Evolutionary conservation across 2,888 invertebrate genomes (phyloP), one percentile per base, ranked within the genome.

Genomic region (Rhingia rostrata): DNA sequence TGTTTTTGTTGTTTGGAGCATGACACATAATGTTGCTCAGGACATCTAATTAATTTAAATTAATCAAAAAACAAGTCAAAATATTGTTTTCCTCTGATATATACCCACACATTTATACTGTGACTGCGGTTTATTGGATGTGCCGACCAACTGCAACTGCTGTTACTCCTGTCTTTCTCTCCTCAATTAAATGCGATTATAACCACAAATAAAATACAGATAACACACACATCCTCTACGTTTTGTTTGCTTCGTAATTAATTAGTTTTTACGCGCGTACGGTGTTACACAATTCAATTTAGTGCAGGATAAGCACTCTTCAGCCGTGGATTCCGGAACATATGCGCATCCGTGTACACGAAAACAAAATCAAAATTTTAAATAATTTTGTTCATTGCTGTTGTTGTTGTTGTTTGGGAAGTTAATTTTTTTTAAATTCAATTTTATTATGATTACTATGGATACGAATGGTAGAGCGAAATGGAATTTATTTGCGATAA

Each of bases 151-250:
- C 22, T 22, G 22, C 22, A 22, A 22, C 22, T 22, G 22, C 22
- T 22, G 22, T 22, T 22, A 22, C 22, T 22, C 22, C 22, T 22
- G 22, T 22, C 22, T 32, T n/a, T n/a, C 32, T 56, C 47, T 51
- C 75, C 60, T 72, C 70, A 70, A 77, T 77, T 82, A 78, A 83
- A 83, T 63, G 83, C 67, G 78, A 78, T 83, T 78, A 83, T 63
- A 67, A 69, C 78, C 73, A 54, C 83, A 78, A 78, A 64, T 83
- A 67, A 67, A 66, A 78, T 67, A 61, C 53, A 60, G 53, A 60
- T 49, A 83, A 22, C 35, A 58, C 14, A 73, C 39, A 12, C 45
- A 39, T 60, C 73, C 53, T 10, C 51, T 14, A 64, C 54, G 73
- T 69, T 49, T 79, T 73, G 67, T 73, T 51, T 39, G 35, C 54